Evolutionary conservation across 2,888 invertebrate genomes (phyloP).

Genomic region (Pasiphila rectangulata): DNA sequence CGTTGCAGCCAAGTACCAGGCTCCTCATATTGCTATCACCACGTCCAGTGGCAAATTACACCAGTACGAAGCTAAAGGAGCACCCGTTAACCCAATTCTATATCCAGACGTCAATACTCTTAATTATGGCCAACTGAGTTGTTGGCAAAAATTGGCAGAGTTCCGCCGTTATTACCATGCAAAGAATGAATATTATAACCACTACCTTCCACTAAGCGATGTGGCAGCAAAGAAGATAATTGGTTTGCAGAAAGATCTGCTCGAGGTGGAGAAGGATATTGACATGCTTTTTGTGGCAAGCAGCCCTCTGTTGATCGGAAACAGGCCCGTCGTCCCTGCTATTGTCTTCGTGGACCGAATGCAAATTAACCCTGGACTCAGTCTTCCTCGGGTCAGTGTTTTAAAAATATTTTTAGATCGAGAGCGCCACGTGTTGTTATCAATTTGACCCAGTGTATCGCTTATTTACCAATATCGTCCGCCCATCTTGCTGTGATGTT

Average conservation of each 20-base stretch:
- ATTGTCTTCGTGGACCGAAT: slow-evolving; percentile 63
- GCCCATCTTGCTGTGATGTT: too few species aligned
- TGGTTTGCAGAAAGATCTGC: slow-evolving; percentile 54
- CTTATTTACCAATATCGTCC: too few species aligned
- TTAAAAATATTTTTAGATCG: not conserved
- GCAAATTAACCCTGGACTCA: slow-evolving; percentile 60
- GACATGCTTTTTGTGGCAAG: slow-evolving; percentile 66
- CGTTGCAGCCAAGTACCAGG: slow-evolving; percentile 76
- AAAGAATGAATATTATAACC: slow-evolving; percentile 60
- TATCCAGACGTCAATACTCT: slow-evolving; percentile 75
- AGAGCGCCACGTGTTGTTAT: not conserved
- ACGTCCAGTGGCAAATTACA: slow-evolving; percentile 70
- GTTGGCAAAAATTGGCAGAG: slow-evolving; percentile 62
- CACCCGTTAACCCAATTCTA: slow-evolving; percentile 72
- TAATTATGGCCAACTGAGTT: slow-evolving; percentile 59
- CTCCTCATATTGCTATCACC: slow-evolving; percentile 77
- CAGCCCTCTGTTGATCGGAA: slow-evolving; percentile 62
- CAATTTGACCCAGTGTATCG: too few species aligned
- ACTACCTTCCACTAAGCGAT: slow-evolving; percentile 59
- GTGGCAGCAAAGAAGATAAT: slow-evolving; percentile 63
- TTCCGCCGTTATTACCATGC: slow-evolving; percentile 56
- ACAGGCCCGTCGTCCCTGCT: slow-evolving; percentile 64
- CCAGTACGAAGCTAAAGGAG: slow-evolving; percentile 75
- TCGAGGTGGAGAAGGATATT: slow-evolving; percentile 65
- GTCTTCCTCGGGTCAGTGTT: slow-evolving; percentile 53